phyloP scores from a whole-genome alignment of 2,888 invertebrate genomes.

The Cinara cedri region DNA sequence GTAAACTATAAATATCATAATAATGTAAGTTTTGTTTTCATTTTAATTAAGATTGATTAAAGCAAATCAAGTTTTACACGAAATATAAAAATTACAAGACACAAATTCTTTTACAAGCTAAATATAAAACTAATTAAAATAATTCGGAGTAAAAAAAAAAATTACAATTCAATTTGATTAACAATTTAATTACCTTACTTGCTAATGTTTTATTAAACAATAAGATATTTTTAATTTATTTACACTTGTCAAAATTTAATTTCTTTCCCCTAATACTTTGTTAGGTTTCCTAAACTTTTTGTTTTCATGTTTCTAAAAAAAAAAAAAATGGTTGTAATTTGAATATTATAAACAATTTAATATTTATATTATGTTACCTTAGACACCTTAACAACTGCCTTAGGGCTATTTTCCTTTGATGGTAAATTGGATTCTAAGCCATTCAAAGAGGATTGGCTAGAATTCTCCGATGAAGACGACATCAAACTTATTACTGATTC shows the following conservation, averaged over 20 bases:
- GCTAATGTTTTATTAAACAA: not conserved
- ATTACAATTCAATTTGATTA: not conserved
- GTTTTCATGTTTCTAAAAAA: slow-evolving; percentile 32
- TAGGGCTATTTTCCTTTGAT: slow-evolving; percentile 45
- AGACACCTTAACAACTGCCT: not conserved
- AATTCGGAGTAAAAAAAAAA: not conserved
- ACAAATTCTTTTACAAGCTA: not conserved
- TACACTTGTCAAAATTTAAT: slow-evolving; percentile 26
- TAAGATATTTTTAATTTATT: not conserved
- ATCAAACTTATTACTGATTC: slow-evolving; percentile 24
- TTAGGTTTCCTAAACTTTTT: slow-evolving; percentile 16
- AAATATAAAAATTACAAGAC: slow-evolving; percentile 5
- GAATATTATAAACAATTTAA: not conserved
- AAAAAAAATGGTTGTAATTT: not conserved
- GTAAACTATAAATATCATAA: not conserved
- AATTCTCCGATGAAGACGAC: slow-evolving; percentile 1
- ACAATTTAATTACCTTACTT: not conserved
- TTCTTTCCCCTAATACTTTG: slow-evolving; percentile 37
- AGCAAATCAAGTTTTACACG: slow-evolving; percentile 11
- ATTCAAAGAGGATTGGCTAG: not conserved
- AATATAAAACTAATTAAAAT: slow-evolving; percentile 23
- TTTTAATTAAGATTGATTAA: not conserved
- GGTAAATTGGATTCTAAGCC: slow-evolving; percentile 34
- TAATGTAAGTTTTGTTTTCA: not conserved
- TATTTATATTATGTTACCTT: slow-evolving; percentile 23